These are phyloP conservation scores for Atta cephalotes DNA, from an alignment of 1,140 invertebrate species.

Conservation along the genomic window DNA sequence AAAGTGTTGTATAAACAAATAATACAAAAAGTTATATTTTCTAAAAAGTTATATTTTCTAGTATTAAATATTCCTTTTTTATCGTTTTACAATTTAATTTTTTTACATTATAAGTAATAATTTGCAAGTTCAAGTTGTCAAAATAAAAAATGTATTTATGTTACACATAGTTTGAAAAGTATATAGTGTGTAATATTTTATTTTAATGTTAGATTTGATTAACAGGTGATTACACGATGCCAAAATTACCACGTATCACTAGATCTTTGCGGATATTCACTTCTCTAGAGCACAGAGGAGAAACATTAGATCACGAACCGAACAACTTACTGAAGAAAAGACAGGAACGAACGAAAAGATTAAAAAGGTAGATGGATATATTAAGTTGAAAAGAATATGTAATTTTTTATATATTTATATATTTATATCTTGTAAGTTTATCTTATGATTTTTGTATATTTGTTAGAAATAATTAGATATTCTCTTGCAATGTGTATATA, in stretches of 20 bases:
- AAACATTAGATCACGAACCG: conserved; percentile 45
- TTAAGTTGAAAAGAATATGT: conserved; percentile 15
- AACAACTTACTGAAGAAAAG: conserved; percentile 79
- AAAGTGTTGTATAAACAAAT: not conserved
- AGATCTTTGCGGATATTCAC: conserved; percentile 80
- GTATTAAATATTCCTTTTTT: not conserved
- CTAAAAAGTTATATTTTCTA: too few species aligned
- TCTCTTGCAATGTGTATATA: not conserved
- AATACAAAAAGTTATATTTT: conserved; percentile 6
- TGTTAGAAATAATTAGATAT: conserved; percentile 67
- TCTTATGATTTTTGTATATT: not conserved
- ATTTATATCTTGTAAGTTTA: not conserved
- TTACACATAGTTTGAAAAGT: not conserved
- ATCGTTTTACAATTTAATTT: not conserved
- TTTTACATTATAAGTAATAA: not conserved
- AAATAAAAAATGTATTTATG: not conserved
- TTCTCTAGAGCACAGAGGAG: conserved; percentile 75
- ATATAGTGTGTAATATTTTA: not conserved
- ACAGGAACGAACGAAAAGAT: conserved; percentile 70
- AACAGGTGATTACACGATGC: conserved; percentile 71
- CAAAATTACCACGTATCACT: conserved; percentile 79
- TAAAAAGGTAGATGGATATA: conserved; percentile 73
- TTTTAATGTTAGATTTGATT: conserved; percentile 7
- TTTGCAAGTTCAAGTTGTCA: not conserved
- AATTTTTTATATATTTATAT: conserved; percentile 10